Evolutionary conservation across 2,888 invertebrate species (phyloP), one percentile per base, ranked within the genome.

Genomic region (Eustalomyia histrio): DNA sequence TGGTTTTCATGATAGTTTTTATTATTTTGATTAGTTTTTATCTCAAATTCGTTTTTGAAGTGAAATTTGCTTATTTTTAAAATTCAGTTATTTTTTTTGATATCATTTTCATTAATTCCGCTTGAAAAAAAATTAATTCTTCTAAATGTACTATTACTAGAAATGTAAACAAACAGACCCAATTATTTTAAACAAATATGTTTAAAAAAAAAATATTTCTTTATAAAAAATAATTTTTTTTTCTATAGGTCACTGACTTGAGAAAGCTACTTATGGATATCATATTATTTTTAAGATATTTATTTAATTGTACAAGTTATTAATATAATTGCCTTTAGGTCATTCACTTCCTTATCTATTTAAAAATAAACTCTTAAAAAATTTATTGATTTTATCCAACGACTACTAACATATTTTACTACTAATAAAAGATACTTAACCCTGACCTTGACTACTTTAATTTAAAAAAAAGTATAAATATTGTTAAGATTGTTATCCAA

Each of bases 401-500:
- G 2, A 35, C 1, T 8, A 5, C 7, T 2, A 7, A 35, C 8
- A 35, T 35, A 3, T 35, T 12, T 12, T 8, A 35, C 8, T 35
- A 35, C 39, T 1, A 39, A 10, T 17, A 50, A 9, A 14, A 35
- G 21, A 21, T 60, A 64, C 64, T 69, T 52, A 64, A 52, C 69
- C 57, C 69, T 76, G 69, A 58, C 76, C 69, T 76, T 76, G 58
- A 33, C 39, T 67, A 55, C 17, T n/a, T 60, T 50, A 35, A 6
- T 14, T 39, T 29, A 24, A 3, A 3, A 29, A 29, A 29, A 29
- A 29, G 7, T 21, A 21, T 6, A 6, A 29, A 29, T 29, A 29
- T 29, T 29, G 29, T 4, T 29, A 29, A 6, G 10, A 12, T 14
- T 39, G 14, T 39, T 39, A 39, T 12, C 39, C 2, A 35, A 29